phyloP scores from a whole-genome alignment of 2,888 invertebrate species.

The Octodonta nipae region DNA sequence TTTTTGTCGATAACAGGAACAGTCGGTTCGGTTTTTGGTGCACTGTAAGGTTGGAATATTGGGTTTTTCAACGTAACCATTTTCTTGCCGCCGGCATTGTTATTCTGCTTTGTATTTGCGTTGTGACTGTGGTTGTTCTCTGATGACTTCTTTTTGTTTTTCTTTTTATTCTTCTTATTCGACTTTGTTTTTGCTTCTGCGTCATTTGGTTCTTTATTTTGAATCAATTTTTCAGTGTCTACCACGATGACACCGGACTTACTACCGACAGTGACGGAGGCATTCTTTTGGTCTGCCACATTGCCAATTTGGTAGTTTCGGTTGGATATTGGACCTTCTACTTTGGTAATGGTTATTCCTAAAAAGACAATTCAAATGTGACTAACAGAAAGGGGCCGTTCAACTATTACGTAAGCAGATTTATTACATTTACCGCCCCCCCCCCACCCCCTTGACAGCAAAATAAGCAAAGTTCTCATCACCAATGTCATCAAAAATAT shows the following conservation, averaged over 20 bases:
- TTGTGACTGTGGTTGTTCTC: no score
- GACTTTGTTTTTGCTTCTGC: conserved; percentile 9
- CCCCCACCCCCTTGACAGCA: no score
- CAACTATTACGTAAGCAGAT: no score
- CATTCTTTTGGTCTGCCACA: conserved; percentile 17
- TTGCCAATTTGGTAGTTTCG: conserved; percentile 23
- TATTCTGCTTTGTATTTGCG: conserved; percentile 34
- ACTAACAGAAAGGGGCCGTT: no score
- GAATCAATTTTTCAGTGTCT: conserved; percentile 45
- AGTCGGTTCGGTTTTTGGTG: conserved; percentile 32
- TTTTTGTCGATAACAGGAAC: conserved; percentile 26
- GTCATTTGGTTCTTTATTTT: conserved; percentile 22
- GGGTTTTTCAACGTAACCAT: conserved; percentile 70
- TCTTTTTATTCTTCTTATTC: conserved; percentile 34
- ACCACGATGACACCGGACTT: conserved; percentile 48
- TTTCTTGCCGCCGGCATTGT: conserved; percentile 27
- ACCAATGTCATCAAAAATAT: no score
- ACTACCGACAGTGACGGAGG: conserved; percentile 23
- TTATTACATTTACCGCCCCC: no score
- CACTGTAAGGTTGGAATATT: conserved; percentile 63
- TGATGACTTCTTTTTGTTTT: conserved; percentile 44
- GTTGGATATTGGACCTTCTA: conserved; percentile 33
- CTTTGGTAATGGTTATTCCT: conserved; percentile 38
- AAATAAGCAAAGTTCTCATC: no score
- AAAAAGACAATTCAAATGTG: no score